These are phyloP conservation scores for Dynastes tityus DNA, from an alignment of 2,888 invertebrate genomes.

Conservation along the genomic window DNA sequence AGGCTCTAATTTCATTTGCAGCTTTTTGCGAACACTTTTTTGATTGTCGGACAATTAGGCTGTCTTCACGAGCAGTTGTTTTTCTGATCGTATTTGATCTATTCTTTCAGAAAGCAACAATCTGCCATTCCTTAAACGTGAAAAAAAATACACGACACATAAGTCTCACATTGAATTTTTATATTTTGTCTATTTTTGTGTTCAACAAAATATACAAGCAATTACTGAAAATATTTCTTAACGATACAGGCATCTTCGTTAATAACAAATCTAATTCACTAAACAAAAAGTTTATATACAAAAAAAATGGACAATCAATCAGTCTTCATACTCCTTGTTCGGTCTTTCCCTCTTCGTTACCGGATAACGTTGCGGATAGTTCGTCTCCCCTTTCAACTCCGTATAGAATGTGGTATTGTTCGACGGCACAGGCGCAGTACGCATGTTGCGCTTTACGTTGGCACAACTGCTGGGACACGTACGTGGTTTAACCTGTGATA, in stretches of 20 bases:
- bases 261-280: conserved; percentile 29
- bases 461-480: conserved; percentile 13
- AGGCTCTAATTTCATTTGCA: too few species aligned
- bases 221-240: conserved; percentile 39
- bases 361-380: conserved; percentile 32
- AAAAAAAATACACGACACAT: background rate
- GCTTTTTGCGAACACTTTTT: too few species aligned
- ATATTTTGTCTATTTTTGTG: conserved; percentile 11
- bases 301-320: background rate
- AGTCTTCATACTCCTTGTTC: conserved; percentile 49
- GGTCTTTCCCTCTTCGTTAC: conserved; percentile 46
- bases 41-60: too few species aligned
- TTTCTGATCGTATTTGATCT: too few species aligned
- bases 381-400: conserved; percentile 50
- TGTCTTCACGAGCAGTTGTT: too few species aligned
- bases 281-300: conserved; percentile 27
- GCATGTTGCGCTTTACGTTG: conserved; percentile 19
- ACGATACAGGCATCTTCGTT: conserved; percentile 27
- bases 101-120: too few species aligned
- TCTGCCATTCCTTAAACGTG: background rate
- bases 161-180: conserved; percentile 26
- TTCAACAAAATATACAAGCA: conserved; percentile 36
- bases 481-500: conserved; percentile 5
- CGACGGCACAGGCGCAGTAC: conserved; percentile 24
- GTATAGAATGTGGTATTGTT: conserved; percentile 54